These are phyloP conservation scores for Vidua chalybeata DNA, from an alignment of 2,113 vertebrate genomes.

Conservation along the genomic window DNA sequence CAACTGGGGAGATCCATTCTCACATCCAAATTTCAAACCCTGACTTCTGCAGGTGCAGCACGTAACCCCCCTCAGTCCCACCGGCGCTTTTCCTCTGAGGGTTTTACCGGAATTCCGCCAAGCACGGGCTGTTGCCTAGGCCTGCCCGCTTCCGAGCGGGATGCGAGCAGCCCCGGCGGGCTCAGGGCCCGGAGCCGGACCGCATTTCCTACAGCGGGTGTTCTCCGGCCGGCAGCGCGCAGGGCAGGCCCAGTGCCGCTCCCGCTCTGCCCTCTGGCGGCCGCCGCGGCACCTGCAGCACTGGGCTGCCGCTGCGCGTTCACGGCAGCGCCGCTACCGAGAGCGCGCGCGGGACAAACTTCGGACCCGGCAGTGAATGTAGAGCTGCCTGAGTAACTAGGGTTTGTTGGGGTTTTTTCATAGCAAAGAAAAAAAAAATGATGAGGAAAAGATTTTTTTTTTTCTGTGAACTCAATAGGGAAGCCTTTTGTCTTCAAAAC, in stretches of 20 bases:
- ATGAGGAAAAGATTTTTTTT: background rate
- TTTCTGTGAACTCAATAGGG: background rate
- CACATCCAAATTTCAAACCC: background rate
- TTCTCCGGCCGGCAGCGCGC: fast-evolving
- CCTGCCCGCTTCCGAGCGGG: fast-evolving
- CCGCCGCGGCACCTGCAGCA: background rate
- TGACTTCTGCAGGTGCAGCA: background rate
- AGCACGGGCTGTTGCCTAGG: background rate
- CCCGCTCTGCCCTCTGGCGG: constrained; percentile 15
- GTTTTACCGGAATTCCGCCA: background rate
- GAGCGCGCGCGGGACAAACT: background rate
- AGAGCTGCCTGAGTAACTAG: background rate
- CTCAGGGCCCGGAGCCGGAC: fast-evolving
- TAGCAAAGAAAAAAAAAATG: background rate
- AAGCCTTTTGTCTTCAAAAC: background rate
- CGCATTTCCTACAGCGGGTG: fast-evolving
- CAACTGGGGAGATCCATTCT: background rate
- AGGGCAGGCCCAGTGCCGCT: background rate
- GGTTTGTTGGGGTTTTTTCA: background rate
- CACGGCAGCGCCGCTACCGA: fast-evolving
- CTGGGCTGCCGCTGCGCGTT: fast-evolving
- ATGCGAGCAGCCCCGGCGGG: background rate
- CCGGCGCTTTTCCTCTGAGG: fast-evolving
- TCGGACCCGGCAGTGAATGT: fast-evolving
- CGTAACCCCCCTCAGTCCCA: fast-evolving